Conservation (phyloP, 2,797 vertebrate genomes). For the Peromyscus aztecus region DNA sequence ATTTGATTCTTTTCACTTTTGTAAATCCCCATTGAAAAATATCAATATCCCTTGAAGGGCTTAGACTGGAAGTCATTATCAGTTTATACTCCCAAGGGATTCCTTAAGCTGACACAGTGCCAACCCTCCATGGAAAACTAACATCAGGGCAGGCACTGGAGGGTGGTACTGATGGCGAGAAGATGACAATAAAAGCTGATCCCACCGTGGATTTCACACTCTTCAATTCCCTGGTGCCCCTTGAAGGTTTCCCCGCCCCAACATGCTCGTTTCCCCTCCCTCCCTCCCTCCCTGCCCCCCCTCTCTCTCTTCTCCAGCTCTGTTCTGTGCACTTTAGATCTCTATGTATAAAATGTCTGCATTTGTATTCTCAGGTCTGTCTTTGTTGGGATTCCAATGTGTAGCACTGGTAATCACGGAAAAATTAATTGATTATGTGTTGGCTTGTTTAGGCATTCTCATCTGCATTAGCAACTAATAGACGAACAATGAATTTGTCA, state of each 20-base stretch:
- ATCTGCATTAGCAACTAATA: conserved; percentile 76
- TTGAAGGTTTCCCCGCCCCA: not conserved
- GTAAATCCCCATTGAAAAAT: conserved; percentile 37
- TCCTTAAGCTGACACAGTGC: conserved; percentile 15
- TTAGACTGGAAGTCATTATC: conserved; percentile 56
- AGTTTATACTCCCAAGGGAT: conserved; percentile 34
- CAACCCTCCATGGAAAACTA: conserved; percentile 43
- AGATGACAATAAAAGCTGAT: not conserved
- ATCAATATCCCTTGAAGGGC: conserved; percentile 8
- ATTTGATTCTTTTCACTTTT: conserved; percentile 34
- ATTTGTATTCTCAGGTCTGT: not conserved
- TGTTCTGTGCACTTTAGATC: not conserved
- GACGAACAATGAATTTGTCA: conserved; percentile 73
- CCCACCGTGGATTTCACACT: conserved; percentile 24
- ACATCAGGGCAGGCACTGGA: conserved; percentile 1
- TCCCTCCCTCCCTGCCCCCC: not conserved
- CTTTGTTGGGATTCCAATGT: conserved; percentile 34
- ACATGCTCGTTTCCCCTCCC: too few relatives aligned
- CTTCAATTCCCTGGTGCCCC: not conserved
- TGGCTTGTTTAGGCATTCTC: conserved; percentile 74
- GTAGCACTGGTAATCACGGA: conserved; percentile 48
- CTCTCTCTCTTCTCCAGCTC: not conserved
- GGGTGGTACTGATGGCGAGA: not conserved
- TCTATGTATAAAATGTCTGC: not conserved
- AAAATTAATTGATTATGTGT: conserved; percentile 55